phyloP scores from a whole-genome alignment of 2,797 vertebrate genomes.

The Manis crassicaudata region DNA sequence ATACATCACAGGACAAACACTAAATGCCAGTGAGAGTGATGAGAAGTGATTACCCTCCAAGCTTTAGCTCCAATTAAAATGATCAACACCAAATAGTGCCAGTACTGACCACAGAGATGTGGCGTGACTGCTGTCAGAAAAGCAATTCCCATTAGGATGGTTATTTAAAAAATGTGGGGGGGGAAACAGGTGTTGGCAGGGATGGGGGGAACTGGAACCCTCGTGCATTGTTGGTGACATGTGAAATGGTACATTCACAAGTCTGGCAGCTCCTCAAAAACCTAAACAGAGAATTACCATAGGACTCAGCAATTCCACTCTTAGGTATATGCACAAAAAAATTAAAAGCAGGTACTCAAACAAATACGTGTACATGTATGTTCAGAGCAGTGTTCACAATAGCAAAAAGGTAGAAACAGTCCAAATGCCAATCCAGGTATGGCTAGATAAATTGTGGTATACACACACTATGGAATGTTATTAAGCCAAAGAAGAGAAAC shows the following conservation, averaged over 20 bases:
- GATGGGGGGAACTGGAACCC: background rate
- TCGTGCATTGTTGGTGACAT: background rate
- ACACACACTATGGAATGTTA: background rate
- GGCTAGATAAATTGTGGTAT: no score
- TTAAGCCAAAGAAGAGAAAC: background rate
- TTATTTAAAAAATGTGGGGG: background rate
- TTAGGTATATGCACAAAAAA: background rate
- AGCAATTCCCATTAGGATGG: background rate
- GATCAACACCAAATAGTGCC: background rate
- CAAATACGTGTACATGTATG: background rate
- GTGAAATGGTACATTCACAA: background rate
- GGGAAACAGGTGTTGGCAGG: background rate
- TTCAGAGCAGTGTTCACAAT: background rate
- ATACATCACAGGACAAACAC: background rate
- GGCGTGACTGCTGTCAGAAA: background rate
- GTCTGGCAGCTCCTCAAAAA: background rate
- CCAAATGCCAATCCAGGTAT: no score
- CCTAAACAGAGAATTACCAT: background rate
- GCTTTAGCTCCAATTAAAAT: background rate
- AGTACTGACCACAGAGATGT: background rate
- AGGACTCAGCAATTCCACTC: background rate
- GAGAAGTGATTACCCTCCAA: no score
- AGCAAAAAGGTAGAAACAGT: background rate
- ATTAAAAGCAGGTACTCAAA: background rate
- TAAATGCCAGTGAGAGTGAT: background rate